phyloP scores from a whole-genome alignment of 1,140 invertebrate species.

The Pemphigus obesinymphae region DNA sequence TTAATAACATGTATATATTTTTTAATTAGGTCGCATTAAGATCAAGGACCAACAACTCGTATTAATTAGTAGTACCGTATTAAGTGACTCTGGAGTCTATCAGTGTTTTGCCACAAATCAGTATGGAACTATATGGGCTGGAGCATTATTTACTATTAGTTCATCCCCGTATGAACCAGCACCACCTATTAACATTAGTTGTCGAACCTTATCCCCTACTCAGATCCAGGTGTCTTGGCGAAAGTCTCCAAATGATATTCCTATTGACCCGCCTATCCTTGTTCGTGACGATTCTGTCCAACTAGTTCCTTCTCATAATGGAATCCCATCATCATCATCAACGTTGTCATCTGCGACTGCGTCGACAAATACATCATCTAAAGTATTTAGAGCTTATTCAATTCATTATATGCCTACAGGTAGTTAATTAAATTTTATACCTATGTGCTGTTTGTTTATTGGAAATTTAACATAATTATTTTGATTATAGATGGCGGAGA shows the following conservation, averaged over 20 bases:
- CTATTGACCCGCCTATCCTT: constrained; percentile 49
- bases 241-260: constrained; percentile 49
- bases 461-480: not conserved
- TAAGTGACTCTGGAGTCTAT: constrained; percentile 66
- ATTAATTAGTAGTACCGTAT: constrained; percentile 62
- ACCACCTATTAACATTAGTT: constrained; percentile 58
- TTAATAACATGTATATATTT: not conserved
- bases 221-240: constrained; percentile 59
- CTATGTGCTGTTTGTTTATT: not conserved
- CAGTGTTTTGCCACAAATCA: constrained; percentile 70
- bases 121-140: constrained; percentile 61
- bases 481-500: constrained; percentile 50
- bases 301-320: not conserved
- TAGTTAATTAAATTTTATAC: constrained; percentile 48
- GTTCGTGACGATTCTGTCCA: not conserved
- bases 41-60: constrained; percentile 54
- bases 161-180: constrained; percentile 56
- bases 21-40: constrained; percentile 54
- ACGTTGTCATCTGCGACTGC: not conserved
- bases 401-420: constrained; percentile 60
- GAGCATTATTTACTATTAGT: constrained; percentile 57
- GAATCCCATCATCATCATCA: not conserved
- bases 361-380: not conserved
- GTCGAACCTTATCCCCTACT: constrained; percentile 55
- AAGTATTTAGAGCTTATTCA: constrained; percentile 58